Base-by-base conservation (phyloP, 2,888 invertebrate species). In the Calephelis perditalis region DNA sequence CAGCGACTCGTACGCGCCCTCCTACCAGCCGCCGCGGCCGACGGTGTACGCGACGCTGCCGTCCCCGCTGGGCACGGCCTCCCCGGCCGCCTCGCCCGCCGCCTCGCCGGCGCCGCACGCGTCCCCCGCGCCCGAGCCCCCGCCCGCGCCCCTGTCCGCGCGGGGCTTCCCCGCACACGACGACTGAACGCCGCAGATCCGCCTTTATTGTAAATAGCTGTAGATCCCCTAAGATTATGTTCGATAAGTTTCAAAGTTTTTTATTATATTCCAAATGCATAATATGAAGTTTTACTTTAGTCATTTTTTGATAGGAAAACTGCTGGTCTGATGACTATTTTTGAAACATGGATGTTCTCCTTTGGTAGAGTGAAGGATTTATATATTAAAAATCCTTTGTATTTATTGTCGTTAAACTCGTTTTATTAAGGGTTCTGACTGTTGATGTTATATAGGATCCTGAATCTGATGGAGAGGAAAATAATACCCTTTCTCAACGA, bases 191-290 rank as follows among this genome's bases (percentile, higher is more conserved):
- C 63, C 63, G 68, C 62, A 54, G 49, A 76, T 80, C 85, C 82
- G 84, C 86, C 84, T 84, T 80, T 80, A 75, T 26, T 89, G 89
- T 89, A 88, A 84, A 89, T 89, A 88, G 82, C 72, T 81, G 78
- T 84, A 86, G 81, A 84, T 79, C 80, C 81, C 75, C 73, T 87
- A 87, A 83, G 79, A 84, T 87, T 87, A 86, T 86, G 86, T 87
- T 81, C 76, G 74, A 83, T 89, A 89, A 82, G 88, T 79, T 86
- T 80, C 85, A 85, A 85, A 84, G 89, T 87, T 89, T 89, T 89
- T 89, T 81, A 87, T 84, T 87, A 89, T 88, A 87, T 86, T 86
- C 85, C 56, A 70, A 71, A 69, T 64, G 65, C 67, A 64, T 66
- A 66, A 63, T 60, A 35, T 46, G 46, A 26, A 62, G 62, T 70